A percentile compares a stretch with the other conserved stretches of the same genome.
phyloP scores from a whole-genome alignment of 2,113 vertebrate genomes.

The Cromileptes altivelis region DNA sequence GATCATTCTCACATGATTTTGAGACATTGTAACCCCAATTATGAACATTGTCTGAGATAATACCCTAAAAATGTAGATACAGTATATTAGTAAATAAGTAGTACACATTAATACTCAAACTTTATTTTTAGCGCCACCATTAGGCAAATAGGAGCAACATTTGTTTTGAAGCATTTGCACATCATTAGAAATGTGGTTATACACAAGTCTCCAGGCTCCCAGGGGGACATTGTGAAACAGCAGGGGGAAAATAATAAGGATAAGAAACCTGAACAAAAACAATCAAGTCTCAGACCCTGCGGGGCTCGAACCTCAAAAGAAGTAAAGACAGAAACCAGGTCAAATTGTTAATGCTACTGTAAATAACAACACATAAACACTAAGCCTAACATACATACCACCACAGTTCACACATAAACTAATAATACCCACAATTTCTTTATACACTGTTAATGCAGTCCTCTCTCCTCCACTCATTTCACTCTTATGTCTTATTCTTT shows the following conservation, averaged over 20 bases:
- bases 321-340: constrained; percentile 63
- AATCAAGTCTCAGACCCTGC: constrained; percentile 29
- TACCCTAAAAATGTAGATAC: background rate
- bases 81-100: background rate
- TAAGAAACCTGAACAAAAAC: constrained; percentile 63
- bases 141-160: constrained; percentile 35
- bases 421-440: constrained; percentile 39
- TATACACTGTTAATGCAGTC: constrained; percentile 31
- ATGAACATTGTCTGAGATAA: background rate
- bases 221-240: constrained; percentile 20
- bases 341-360: constrained; percentile 67
- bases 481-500: constrained; percentile 31
- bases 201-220: constrained; percentile 30
- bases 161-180: constrained; percentile 50
- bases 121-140: constrained; percentile 48
- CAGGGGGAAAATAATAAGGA: constrained; percentile 58
- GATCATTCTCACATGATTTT: background rate
- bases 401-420: constrained; percentile 45
- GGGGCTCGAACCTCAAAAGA: constrained; percentile 55
- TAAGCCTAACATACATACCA: constrained; percentile 31
- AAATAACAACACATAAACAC: constrained; percentile 67
- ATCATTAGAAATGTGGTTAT: constrained; percentile 54
- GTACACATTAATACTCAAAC: background rate
- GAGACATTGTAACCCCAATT: background rate
- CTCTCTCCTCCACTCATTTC: constrained; percentile 28